Base-by-base conservation (phyloP, 2,113 vertebrate species). In the Pygoscelis adeliae region DNA sequence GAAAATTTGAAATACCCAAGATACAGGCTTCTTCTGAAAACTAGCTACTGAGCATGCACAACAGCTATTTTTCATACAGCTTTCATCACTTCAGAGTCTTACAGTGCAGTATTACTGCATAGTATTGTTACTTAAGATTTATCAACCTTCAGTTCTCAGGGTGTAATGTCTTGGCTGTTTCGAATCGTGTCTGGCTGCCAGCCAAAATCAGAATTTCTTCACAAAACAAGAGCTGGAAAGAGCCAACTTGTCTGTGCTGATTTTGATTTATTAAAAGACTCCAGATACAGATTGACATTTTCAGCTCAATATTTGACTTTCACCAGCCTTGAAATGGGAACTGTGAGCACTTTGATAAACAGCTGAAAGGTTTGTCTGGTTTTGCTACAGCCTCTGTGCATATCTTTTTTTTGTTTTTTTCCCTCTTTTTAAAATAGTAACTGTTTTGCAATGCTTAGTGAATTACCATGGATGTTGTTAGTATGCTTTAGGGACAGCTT, bases 301-400 rank as follows among this genome's bases (percentile, higher is more conserved):
- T 93, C 90, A 89, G 82, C 93, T 96, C 97, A 95, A 90, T 97
- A 97, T 96, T 98, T 97, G 94, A 96, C 96, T 96, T 97, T 90
- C 62, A 82, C 92, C 77, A 83, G 92, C 89, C 89, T 92, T 89
- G 90, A 95, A 96, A 90, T 47, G 90, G 76, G 88, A 96, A 42
- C 92, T 72, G 58, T n/a, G 83, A 92, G 85, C 83, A 25, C 59
- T 91, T 77, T 55, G 76, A 95, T 97, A 91, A 96, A 93, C 42
- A 83, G 63, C 78, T 94, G 90, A 66, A 95, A 96, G 87, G 67
- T 95, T 95, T 78, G 85, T 92, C 82, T 91, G 73, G 66, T 94
- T 95, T 91, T 8, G 12, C 47, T 87, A 27, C 77, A 67, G 74
- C 32, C 67, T 93, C 82, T 95, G 38, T 76, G 78, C 46, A 5